These are phyloP conservation scores for Dascillus cervinus DNA, from an alignment of 2,888 invertebrate genomes.

Conservation along the genomic window DNA sequence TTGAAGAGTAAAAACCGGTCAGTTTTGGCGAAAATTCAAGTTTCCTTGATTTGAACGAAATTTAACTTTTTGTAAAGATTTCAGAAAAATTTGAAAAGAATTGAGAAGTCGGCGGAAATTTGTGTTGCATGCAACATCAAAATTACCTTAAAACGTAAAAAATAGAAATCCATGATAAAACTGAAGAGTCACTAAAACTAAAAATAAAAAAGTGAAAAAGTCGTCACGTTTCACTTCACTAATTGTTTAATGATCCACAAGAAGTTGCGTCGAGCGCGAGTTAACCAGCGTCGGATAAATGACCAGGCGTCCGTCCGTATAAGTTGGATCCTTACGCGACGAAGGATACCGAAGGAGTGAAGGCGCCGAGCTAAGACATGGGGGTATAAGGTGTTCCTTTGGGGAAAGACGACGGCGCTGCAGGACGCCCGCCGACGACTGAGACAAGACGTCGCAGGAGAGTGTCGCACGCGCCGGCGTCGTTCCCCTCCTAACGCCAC, in stretches of 20 bases:
- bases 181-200: too few relatives aligned
- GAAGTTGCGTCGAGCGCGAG: conserved; percentile 2
- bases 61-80: too few relatives aligned
- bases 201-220: too few relatives aligned
- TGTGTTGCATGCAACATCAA: too few relatives aligned
- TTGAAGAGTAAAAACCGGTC: conserved; percentile 8
- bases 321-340: conserved; percentile 38
- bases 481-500: conserved; percentile 34
- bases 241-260: too few relatives aligned
- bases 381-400: conserved; percentile 40
- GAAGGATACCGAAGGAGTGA: conserved; percentile 43
- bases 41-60: too few relatives aligned
- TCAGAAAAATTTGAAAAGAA: too few relatives aligned
- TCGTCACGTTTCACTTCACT: too few relatives aligned
- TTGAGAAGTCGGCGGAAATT: too few relatives aligned
- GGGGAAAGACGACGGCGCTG: conserved; percentile 40
- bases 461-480: conserved; percentile 38
- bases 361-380: conserved; percentile 41
- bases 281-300: conserved; percentile 15
- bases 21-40: too few relatives aligned
- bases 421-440: conserved; percentile 43
- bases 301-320: conserved; percentile 25
- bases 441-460: conserved; percentile 42
- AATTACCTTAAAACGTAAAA: too few relatives aligned
- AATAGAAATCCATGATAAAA: too few relatives aligned